A percentile compares a stretch with the other conserved stretches of the same genome.
Conservation (phyloP, 2,113 vertebrate genomes). For the Peucedramus taeniatus region DNA sequence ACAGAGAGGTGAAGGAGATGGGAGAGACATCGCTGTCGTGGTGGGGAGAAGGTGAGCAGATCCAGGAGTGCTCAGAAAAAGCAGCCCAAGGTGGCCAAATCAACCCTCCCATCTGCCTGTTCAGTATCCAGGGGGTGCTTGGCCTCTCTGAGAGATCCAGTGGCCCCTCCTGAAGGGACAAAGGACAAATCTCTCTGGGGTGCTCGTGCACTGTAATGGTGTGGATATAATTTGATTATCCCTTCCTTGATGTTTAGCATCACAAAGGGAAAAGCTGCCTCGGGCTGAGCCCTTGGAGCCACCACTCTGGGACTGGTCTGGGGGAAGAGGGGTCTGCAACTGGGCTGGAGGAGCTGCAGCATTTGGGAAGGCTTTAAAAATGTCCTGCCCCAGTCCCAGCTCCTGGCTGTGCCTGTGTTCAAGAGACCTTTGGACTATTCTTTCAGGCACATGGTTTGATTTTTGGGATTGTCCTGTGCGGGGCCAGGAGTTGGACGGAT, state of each 20-base stretch:
- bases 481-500: not conserved
- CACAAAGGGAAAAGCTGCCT: not conserved
- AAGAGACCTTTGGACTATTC: not conserved
- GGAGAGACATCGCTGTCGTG: accelerated
- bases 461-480: not conserved
- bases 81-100: not conserved
- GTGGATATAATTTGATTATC: conserved; percentile 39
- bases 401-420: not conserved
- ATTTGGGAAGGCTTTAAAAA: not conserved
- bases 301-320: accelerated
- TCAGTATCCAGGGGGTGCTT: not conserved
- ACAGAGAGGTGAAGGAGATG: not conserved
- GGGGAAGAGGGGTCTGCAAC: not conserved
- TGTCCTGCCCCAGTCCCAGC: not conserved
- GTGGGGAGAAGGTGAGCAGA: not conserved
- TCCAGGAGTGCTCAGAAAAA: not conserved
- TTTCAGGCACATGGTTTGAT: not conserved
- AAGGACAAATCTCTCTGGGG: not conserved
- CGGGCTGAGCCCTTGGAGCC: not conserved
- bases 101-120: accelerated
- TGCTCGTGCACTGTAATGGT: not conserved
- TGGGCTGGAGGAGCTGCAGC: not conserved
- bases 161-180: not conserved
- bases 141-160: not conserved
- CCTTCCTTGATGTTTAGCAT: not conserved